Percentiles rank a stretch among this genome's conserved stretches.
Conservation (phyloP, 2,797 vertebrate genomes). For the Alectoris magna region DNA sequence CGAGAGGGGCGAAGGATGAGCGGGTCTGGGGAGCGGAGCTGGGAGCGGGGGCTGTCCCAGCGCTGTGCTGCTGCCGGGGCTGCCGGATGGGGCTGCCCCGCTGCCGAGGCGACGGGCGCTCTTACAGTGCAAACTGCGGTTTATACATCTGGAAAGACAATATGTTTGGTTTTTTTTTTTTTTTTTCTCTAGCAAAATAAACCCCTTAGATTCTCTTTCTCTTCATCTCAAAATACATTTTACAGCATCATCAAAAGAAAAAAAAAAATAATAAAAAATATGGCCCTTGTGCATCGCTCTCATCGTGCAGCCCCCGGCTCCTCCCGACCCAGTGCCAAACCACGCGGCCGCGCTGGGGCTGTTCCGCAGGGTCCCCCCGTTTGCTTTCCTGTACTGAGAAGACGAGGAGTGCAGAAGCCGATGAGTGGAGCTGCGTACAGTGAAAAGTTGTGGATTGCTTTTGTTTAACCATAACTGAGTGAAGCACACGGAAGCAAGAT, state of each 20-base stretch:
- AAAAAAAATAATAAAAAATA: conserved; percentile 52
- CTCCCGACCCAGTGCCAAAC: background rate
- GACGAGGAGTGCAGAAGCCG: conserved; percentile 74
- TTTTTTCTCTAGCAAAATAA: conserved; percentile 76
- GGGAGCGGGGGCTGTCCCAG: too few species aligned
- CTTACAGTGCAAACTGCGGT: conserved; percentile 68
- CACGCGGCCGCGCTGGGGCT: background rate
- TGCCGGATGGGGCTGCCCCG: background rate
- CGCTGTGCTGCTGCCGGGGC: too few species aligned
- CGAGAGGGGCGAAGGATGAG: background rate
- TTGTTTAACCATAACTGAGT: conserved; percentile 73
- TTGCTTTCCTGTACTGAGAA: conserved; percentile 75
- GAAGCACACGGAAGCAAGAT: conserved; percentile 82
- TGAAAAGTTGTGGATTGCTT: conserved; percentile 72
- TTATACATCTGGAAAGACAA: conserved; percentile 55
- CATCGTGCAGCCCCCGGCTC: background rate
- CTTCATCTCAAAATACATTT: conserved; percentile 77
- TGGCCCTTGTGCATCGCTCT: conserved; percentile 66
- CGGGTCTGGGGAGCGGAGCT: background rate
- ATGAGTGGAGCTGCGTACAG: conserved; percentile 75
- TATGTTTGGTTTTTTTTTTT: background rate
- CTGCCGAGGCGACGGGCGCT: conserved; percentile 34
- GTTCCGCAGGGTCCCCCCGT: conserved; percentile 84
- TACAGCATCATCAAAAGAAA: conserved; percentile 68
- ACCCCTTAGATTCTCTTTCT: conserved; percentile 53